Evolutionary conservation across 2,797 vertebrate species (phyloP), one percentile per base, ranked within the genome.

Genomic region (Schizothorax lantsangensis): DNA sequence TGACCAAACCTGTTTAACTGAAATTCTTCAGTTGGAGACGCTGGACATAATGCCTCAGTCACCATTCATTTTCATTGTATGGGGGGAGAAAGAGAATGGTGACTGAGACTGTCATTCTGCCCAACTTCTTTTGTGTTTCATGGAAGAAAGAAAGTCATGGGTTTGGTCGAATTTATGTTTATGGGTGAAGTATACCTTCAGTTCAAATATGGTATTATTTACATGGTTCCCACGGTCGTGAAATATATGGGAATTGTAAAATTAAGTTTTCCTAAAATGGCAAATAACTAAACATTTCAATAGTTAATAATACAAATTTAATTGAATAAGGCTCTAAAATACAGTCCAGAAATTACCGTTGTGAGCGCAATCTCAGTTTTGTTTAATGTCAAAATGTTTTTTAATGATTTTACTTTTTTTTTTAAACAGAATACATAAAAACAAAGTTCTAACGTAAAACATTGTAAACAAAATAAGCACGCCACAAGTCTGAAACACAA

Each of bases 401-500:
- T 15, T n/a, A 26, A 40, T 21, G 17, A 36, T 40, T 71, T 71
- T 40, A 45, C 23, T 17, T 47, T 47, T n/a, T 47, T n/a, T 68
- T 81, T 85, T 62, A 57, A 72, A 88, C 69, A 77, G 66, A 68
- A 80, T 81, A 90, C 87, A 86, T 79, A 90, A 71, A 87, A 87
- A 78, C 73, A 82, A 26, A 86, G 81, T 85, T 85, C 75, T 83
- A 71, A 77, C 59, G 85, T 85, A 84, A 88, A 86, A 47, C 68
- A 79, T 21, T 86, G 54, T 79, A 86, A 88, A 83, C 52, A 88
- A 91, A 85, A 52, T 4, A 84, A 92, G 87, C 9, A 79, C 33
- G 88, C 86, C 88, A 90, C 84, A 79, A n/a, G 86, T 91, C 93
- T 94, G 92, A 95, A 95, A 95, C 94, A 95, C 93, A 92, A 92